These are phyloP conservation scores for Tyrannus savana DNA, from an alignment of 2,113 vertebrate genomes.

Conservation along the genomic window DNA sequence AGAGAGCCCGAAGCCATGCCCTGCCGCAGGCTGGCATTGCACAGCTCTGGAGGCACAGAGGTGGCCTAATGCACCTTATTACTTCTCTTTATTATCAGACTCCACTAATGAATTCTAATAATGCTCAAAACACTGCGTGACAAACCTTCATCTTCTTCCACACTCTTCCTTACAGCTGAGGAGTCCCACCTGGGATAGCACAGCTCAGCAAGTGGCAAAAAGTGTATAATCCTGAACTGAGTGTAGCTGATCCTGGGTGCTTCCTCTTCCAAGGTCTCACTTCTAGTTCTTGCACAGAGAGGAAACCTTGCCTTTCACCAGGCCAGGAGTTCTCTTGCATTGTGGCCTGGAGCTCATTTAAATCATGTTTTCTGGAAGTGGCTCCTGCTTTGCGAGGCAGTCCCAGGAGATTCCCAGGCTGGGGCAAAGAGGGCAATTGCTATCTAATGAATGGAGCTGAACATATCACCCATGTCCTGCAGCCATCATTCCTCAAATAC, in stretches of 20 bases:
- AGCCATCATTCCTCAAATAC: not conserved
- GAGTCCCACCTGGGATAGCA: not conserved
- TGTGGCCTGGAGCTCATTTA: not conserved
- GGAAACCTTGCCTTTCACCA: not conserved
- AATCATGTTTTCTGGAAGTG: not conserved
- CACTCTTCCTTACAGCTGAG: not conserved
- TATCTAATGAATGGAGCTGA: not conserved
- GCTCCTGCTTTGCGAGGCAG: not conserved
- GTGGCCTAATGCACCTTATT: not conserved
- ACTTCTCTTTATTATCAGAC: not conserved
- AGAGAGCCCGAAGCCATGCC: not conserved
- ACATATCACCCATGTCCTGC: not conserved
- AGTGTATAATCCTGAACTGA: accelerated
- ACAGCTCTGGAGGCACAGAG: not conserved
- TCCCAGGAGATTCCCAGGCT: not conserved
- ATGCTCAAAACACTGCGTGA: not conserved
- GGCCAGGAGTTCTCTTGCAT: not conserved
- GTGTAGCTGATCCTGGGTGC: not conserved
- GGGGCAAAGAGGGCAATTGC: not conserved
- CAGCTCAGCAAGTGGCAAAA: not conserved
- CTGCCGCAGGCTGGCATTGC: not conserved
- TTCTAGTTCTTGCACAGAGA: not conserved
- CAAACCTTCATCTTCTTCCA: slow-evolving; percentile 16
- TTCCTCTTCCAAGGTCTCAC: not conserved
- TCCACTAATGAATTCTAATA: slow-evolving; percentile 1